These are phyloP conservation scores for Cebidichthys violaceus DNA, from an alignment of 2,113 vertebrate genomes.

Conservation along the genomic window DNA sequence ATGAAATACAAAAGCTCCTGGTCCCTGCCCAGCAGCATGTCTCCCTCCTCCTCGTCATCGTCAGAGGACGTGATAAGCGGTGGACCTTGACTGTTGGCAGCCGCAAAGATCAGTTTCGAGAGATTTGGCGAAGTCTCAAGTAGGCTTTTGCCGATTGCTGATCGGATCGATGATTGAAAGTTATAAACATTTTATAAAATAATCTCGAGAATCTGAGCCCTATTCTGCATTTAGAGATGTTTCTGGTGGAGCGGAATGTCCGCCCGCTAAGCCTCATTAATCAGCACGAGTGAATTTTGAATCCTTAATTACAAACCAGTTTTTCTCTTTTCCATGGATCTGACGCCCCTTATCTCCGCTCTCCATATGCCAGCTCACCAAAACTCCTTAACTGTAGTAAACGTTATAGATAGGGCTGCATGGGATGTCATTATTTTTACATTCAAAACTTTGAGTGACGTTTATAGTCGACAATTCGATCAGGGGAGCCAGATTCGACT, in stretches of 20 bases:
- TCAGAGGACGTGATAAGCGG: slow-evolving; percentile 21
- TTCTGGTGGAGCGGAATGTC: background rate
- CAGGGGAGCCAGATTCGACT: background rate
- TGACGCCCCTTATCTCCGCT: background rate
- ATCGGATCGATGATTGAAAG: background rate
- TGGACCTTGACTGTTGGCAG: slow-evolving; percentile 29
- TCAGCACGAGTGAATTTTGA: background rate
- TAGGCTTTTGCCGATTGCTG: background rate
- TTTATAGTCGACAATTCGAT: background rate
- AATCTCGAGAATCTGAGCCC: background rate
- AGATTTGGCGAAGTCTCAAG: background rate
- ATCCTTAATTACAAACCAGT: background rate
- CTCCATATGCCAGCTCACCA: background rate
- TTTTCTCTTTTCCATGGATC: background rate
- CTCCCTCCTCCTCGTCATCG: slow-evolving; percentile 26
- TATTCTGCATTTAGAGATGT: background rate
- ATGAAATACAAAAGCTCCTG: slow-evolving; percentile 28
- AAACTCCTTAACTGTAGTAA: background rate
- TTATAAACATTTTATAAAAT: background rate
- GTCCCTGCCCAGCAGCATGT: slow-evolving; percentile 28
- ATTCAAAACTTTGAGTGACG: background rate
- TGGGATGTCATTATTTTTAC: background rate
- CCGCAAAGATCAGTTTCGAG: background rate
- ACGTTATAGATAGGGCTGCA: background rate
- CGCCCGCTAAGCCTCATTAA: background rate